Base-by-base conservation (phyloP, 2,797 vertebrate species). In the Rhinophrynus dorsalis region DNA sequence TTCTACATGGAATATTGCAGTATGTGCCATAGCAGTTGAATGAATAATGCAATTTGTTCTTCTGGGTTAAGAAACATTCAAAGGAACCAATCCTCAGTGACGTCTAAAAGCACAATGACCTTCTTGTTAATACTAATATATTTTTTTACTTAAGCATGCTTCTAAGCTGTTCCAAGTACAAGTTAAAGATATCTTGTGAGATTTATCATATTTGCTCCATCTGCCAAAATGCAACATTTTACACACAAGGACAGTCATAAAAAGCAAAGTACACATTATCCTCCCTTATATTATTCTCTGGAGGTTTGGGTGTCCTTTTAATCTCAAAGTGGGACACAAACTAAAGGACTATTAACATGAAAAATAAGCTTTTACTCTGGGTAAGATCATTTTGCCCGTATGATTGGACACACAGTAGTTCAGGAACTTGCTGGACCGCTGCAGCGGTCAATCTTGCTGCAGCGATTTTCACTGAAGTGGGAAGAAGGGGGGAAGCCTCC, bases 251-350 rank as follows among this genome's bases (percentile, higher is more conserved):
- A 37, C 48, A 9, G 15, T 55, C 48, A 61, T 62, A 55, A 70
- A 67, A 70, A 62, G n/a, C 42, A 2, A 40, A 56, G 50, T 26
- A 70, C 50, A 62, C 58, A 47, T 55, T 45, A 54, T 62, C 27
- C 30, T 70, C n/a, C 18, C 15, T 61, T 47, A 57, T 60, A 47
- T 55, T 20, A 38, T 62, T 62, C 45, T 37, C 48, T 35, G 21
- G 32, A 21, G 45, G 9, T 12, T 51, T 23, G 6, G 45, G 13
- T 52, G 45, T 60, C 56, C 37, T 60, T 40, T 15, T 32, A 20
- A n/a, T n/a, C n/a, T n/a, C n/a, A n/a, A n/a, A n/a, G n/a, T n/a
- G n/a, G n/a, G n/a, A n/a, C n/a, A n/a, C n/a, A n/a, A n/a, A n/a
- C n/a, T n/a, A n/a, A n/a, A n/a, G n/a, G n/a, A n/a, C n/a, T n/a